Conservation (phyloP, 2,888 invertebrate species). For the Macrophya annulata region DNA sequence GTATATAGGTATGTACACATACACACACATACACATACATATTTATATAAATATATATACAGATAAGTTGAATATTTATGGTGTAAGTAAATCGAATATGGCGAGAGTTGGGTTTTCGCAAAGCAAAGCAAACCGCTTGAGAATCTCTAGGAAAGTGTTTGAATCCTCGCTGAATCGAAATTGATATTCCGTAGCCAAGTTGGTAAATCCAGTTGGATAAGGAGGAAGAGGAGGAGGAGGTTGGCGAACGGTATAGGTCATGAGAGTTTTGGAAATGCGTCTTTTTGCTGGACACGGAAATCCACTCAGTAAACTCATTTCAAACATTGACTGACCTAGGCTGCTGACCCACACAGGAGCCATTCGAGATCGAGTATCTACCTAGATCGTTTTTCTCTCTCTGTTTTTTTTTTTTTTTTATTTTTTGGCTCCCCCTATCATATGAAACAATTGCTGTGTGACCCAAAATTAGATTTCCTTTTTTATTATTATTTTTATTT, state of each 20-base stretch:
- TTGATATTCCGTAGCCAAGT: constrained; percentile 41
- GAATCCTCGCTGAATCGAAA: constrained; percentile 33
- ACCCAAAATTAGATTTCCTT: neutral
- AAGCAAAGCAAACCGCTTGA: neutral
- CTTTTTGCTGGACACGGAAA: constrained; percentile 48
- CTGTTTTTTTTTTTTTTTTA: neutral
- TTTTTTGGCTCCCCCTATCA: neutral
- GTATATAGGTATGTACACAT: too few species aligned
- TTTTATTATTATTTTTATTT: neutral
- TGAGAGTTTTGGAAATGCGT: constrained; percentile 38
- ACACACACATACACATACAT: too few species aligned
- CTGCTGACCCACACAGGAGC: constrained; percentile 35
- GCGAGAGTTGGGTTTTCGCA: neutral
- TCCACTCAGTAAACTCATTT: constrained; percentile 53
- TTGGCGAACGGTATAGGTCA: neutral
- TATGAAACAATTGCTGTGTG: constrained; percentile 28
- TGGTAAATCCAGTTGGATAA: neutral
- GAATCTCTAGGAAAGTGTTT: constrained; percentile 33
- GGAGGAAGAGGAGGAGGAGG: constrained; percentile 5
- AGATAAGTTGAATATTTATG: neutral
- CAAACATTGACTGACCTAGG: constrained; percentile 41
- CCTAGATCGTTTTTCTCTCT: neutral
- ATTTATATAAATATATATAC: neutral
- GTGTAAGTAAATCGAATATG: neutral
- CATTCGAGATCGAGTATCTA: constrained; percentile 34